Base-by-base conservation (phyloP, 2,888 invertebrate species). In the Parochlus steinenii region DNA sequence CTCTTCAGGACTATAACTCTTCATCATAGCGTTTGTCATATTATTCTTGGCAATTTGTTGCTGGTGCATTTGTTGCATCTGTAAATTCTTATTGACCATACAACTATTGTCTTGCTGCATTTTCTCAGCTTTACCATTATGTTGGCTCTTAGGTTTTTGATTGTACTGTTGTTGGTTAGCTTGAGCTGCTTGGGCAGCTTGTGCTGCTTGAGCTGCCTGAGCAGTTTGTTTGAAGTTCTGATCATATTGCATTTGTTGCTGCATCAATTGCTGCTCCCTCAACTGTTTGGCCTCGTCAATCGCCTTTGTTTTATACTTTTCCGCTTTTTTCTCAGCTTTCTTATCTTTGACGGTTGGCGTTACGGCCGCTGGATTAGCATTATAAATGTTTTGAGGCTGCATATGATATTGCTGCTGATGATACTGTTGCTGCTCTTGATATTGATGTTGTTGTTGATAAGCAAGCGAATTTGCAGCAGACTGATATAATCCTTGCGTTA, bases 161-260 rank as follows among this genome's bases (percentile, higher is more conserved):
- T 54, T 51, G 41, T 61, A 63, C 17, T 63, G 63, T 0, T 54
- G 48, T 0, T 55, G 50, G 42, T 62, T 61, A n/a, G n/a, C n/a
- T n/a, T n/a, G n/a, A n/a, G n/a, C 0, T 60, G 55, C 0, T 58
- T 51, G 1, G 58, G 53, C 0, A 55, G 44, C 42, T 64, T 64
- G 4, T 40, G 50, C 42, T 64, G 64, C 41, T 64, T 64, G 41
- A 61, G 63, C 41, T 63, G 63, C 6, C 62, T 57, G 17, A 41
- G 20, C 3, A 63, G 45, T 0, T 58, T 54, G 1, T 58, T 52
- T 2, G 62, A 53, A 5, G 12, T 27, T 27, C 5, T 26, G 19
- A 15, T 36, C 36, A 12, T 30, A 36, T 14, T 36, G 29, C 16
- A 36, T 11, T 15, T 35, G 35, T 17, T 35, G 28, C 11, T 35